Base-by-base conservation (phyloP, 2,888 invertebrate species). In the Apomyelois bistriatella region DNA sequence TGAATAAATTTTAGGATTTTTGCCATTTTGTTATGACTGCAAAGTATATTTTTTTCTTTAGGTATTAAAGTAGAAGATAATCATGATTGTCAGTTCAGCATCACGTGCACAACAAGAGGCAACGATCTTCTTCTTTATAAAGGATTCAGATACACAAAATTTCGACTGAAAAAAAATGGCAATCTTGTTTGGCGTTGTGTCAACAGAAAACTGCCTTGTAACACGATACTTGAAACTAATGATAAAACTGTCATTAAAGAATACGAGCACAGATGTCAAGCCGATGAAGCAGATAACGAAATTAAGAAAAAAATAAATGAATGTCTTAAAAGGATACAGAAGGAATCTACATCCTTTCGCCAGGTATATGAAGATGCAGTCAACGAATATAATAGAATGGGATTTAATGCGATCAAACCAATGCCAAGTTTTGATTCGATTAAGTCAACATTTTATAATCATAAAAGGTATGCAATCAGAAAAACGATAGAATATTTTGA, bases 251-350 rank as follows among this genome's bases (percentile, higher is more conserved):
- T 48, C 12, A 12, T 48, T 5, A 37, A 36, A 17, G 37, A 48
- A 48, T 22, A 22, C 9, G 28, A 4, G 9, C 48, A 48, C 10
- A 48, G 9, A 38, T 48, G 38, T 15, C 30, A 46, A 9, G 30
- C 43, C 13, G 32, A 46, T 46, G 43, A 46, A 46, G 43, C 43
- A 9, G 32, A 46, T 28, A 46, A 46, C 32, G 43, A 46, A 46
- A 46, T 46, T 3, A 46, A 32, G 32, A 46, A 15, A 46, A 46
- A 46, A 30, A 46, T 46, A 1, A 12, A 30, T 13, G 43, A 46
- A 15, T 46, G 43, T 9, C 30, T 46, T 13, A 2, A 28, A 9
- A 30, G 43, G 13, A 15, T 46, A n/a, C 43, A 46, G 13, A 10
- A 46, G 7, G 43, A 46, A 46, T 46, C 43, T 9, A 46, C 30